phyloP scores from a whole-genome alignment of 1,140 invertebrate genomes.

The Scaptomyza pallida region DNA sequence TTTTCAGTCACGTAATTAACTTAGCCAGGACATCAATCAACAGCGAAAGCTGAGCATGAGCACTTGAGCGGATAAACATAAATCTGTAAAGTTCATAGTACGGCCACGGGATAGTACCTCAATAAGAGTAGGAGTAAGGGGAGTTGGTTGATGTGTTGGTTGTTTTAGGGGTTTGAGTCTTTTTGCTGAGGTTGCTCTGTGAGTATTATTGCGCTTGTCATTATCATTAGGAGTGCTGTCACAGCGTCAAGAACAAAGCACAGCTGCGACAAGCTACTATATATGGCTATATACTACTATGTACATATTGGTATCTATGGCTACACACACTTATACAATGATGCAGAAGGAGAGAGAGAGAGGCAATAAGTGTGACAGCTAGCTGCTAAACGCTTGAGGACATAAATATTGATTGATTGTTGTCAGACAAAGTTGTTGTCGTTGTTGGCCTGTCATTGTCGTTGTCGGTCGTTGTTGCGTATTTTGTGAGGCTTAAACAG shows the following conservation, averaged over 20 bases:
- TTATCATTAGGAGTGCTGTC: conserved; percentile 73
- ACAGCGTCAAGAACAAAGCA: conserved; percentile 33
- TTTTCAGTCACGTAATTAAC: conserved; percentile 79
- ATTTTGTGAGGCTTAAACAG: conserved; percentile 27
- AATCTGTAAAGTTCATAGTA: conserved; percentile 68
- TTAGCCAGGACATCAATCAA: conserved; percentile 77
- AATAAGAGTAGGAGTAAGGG: background rate
- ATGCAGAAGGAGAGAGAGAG: background rate
- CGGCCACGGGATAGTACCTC: conserved; percentile 27
- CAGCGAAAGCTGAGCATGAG: conserved; percentile 27
- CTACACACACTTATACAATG: conserved; percentile 1
- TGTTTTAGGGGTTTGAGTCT: background rate
- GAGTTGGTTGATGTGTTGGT: conserved; percentile 14
- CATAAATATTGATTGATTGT: conserved; percentile 82
- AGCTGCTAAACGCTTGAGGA: conserved; percentile 61
- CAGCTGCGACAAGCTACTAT: conserved; percentile 39
- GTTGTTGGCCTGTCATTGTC: conserved; percentile 20
- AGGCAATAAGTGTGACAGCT: conserved; percentile 49
- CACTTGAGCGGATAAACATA: conserved; percentile 74
- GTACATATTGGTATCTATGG: background rate
- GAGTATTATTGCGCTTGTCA: conserved; percentile 79
- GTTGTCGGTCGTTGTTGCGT: conserved; percentile 12
- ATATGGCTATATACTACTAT: conserved; percentile 1
- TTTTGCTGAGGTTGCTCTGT: conserved; percentile 7
- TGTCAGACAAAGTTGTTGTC: conserved; percentile 57